Evolutionary conservation across 2,113 vertebrate species (phyloP).

Genomic region (Platysternon megacephalum): DNA sequence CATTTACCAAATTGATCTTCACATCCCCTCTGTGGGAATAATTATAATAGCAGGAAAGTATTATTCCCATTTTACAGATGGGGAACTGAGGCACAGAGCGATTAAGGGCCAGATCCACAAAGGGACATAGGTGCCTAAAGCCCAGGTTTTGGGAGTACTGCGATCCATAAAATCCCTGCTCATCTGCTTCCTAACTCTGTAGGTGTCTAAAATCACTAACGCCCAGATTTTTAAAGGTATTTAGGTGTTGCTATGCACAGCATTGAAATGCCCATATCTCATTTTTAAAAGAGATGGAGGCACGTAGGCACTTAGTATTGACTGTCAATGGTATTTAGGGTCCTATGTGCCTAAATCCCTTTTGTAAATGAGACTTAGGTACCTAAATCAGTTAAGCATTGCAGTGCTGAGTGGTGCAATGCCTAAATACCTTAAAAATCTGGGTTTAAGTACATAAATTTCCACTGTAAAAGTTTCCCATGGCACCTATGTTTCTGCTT

Average conservation of each 20-base stretch:
- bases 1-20: not conserved
- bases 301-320: not conserved
- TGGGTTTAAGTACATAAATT: not conserved
- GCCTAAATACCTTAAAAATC: not conserved
- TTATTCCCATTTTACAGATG: not conserved
- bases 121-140: not conserved
- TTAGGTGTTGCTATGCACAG: not conserved
- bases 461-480: not conserved
- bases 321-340: no score
- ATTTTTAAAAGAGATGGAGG: not conserved
- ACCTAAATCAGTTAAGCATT: not conserved
- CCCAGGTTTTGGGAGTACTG: not conserved
- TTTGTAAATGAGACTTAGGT: not conserved
- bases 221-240: not conserved
- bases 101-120: not conserved
- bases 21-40: not conserved
- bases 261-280: not conserved
- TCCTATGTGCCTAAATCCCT: not conserved
- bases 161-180: not conserved
- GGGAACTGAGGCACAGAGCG: not conserved
- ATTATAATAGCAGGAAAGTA: not conserved
- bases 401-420: not conserved
- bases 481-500: not conserved
- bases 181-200: not conserved
- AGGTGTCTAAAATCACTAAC: not conserved